These are phyloP conservation scores for Hetaerina titia DNA, from an alignment of 2,888 invertebrate species.

Conservation along the genomic window DNA sequence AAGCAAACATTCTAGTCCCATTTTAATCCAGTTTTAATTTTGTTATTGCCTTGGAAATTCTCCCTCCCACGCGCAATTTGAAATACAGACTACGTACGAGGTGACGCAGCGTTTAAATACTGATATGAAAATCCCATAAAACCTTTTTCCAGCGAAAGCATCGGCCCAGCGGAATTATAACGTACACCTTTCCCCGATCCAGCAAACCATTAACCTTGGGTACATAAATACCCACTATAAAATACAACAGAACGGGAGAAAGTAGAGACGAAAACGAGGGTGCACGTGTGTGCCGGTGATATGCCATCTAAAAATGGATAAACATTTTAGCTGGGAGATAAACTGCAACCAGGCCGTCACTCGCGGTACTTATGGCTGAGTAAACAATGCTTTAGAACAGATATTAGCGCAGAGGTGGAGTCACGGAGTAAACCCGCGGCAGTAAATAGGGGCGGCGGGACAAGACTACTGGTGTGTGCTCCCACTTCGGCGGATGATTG, in stretches of 20 bases:
- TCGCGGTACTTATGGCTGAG: constrained; percentile 13
- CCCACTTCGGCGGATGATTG: constrained; percentile 24
- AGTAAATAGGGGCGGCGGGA: neutral
- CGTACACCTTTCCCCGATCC: neutral
- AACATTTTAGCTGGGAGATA: constrained; percentile 39
- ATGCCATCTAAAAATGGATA: constrained; percentile 42
- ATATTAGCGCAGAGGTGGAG: neutral
- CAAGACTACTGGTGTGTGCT: neutral
- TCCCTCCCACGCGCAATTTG: neutral
- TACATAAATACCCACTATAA: constrained; percentile 40
- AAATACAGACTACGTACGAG: neutral
- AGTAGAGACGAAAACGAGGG: neutral
- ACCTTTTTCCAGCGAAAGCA: constrained; percentile 10
- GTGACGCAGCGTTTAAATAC: constrained; percentile 13
- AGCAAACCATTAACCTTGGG: constrained; percentile 45
- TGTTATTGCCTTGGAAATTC: neutral
- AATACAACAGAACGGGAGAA: neutral
- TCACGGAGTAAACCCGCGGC: neutral
- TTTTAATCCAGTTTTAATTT: neutral
- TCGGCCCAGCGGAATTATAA: constrained; percentile 30
- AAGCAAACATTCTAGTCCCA: neutral
- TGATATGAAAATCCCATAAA: constrained; percentile 51
- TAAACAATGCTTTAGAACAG: constrained; percentile 39
- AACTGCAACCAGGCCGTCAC: constrained; percentile 16
- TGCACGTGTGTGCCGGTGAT: neutral